A percentile compares a stretch with the other conserved stretches of the same genome.
Evolutionary conservation across 2,797 vertebrate genomes (phyloP).

Genomic region (Tolypeutes matacus): DNA sequence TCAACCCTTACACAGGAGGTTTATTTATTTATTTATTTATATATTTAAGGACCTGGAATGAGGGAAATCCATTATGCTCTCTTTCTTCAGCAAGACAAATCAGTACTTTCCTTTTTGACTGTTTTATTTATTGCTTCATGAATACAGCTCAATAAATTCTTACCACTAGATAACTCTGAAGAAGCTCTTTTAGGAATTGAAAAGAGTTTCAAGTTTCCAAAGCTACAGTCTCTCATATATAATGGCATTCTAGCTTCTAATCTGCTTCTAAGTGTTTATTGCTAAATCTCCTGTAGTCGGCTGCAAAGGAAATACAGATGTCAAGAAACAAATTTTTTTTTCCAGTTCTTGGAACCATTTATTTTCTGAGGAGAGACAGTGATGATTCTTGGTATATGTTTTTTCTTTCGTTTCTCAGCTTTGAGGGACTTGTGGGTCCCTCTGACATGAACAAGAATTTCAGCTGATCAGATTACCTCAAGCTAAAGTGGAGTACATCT

Average conservation of each 20-base stretch:
- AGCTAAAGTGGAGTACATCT: background rate
- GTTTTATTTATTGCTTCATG: conserved; percentile 70
- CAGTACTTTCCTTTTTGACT: conserved; percentile 69
- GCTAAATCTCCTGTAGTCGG: conserved; percentile 28
- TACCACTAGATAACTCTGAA: conserved; percentile 28
- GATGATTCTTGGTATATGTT: background rate
- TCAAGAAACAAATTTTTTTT: conserved; percentile 11
- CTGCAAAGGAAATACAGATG: conserved; percentile 20
- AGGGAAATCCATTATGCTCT: conserved; percentile 59
- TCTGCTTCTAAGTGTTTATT: conserved; percentile 45
- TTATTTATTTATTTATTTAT: conserved; percentile 13
- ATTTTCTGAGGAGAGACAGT: conserved; percentile 29
- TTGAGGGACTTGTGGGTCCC: background rate
- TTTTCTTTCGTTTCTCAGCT: background rate
- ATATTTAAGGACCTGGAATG: conserved; percentile 42
- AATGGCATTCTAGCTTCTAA: background rate
- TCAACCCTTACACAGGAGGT: background rate
- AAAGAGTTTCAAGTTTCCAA: conserved; percentile 51
- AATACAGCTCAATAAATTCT: conserved; percentile 69
- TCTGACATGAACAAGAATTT: background rate
- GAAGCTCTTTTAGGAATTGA: conserved; percentile 59
- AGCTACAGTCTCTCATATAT: background rate
- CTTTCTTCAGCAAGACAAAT: conserved; percentile 68
- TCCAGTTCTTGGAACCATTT: background rate
- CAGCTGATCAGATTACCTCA: background rate